Conservation (phyloP, 2,113 vertebrate genomes). For the Pantherophis guttatus region DNA sequence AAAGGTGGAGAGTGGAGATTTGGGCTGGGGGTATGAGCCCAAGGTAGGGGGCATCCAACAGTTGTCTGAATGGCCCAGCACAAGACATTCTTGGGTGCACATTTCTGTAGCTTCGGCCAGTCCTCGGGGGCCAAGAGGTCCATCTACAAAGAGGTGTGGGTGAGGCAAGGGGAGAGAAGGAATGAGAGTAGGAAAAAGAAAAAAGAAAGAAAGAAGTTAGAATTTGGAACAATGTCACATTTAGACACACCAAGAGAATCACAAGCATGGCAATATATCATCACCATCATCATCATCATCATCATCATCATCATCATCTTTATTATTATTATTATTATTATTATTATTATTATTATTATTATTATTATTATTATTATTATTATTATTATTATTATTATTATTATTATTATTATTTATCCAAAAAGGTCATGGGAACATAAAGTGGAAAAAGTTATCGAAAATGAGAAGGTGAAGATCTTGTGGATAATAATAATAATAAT, state of each 20-base stretch:
- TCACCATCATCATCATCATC: no score
- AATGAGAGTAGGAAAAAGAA: conserved; percentile 1
- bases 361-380: no score
- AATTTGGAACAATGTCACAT: not conserved
- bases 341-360: no score
- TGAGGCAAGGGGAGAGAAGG: not conserved
- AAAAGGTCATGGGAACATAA: no score
- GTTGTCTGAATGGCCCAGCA: conserved; percentile 98
- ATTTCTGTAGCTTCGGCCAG: conserved; percentile 97
- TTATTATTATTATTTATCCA: no score
- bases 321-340: no score
- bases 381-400: no score
- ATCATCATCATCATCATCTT: no score
- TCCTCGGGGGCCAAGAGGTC: conserved; percentile 90
- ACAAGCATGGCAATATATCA: no score
- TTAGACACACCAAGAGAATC: not conserved
- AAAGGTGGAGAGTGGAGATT: conserved; percentile 92
- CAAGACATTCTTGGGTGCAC: conserved; percentile 97
- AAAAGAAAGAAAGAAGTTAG: conserved; percentile 28
- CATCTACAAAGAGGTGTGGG: conserved; percentile 73
- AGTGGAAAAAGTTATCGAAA: no score
- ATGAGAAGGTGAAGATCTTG: no score
- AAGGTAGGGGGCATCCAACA: conserved; percentile 97
- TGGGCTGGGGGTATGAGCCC: conserved; percentile 89
- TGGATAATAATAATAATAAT: no score